A percentile compares a stretch with the other conserved stretches of the same genome.
These are phyloP conservation scores for Pinna nobilis DNA, from an alignment of 1,140 invertebrate genomes.

Conservation along the genomic window DNA sequence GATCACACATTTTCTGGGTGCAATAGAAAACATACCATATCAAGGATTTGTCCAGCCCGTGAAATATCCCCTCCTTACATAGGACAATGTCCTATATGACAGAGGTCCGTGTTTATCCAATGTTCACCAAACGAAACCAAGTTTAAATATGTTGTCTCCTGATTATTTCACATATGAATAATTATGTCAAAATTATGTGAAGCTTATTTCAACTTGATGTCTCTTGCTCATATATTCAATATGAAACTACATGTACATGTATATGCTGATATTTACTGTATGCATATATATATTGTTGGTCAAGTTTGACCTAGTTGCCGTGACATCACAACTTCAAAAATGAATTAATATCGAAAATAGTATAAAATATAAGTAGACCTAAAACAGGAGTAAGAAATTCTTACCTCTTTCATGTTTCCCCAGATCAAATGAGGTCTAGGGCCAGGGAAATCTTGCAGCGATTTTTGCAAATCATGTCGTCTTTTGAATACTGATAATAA, in stretches of 20 bases:
- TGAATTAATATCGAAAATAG: not conserved
- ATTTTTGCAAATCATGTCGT: conserved; percentile 27
- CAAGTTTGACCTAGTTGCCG: not conserved
- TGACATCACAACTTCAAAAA: not conserved
- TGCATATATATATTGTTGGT: not conserved
- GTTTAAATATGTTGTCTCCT: not conserved
- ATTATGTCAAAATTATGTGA: not conserved
- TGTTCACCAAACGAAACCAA: not conserved
- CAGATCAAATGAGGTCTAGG: conserved; percentile 46
- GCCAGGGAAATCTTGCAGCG: conserved; percentile 49
- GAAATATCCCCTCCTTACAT: too few relatives aligned
- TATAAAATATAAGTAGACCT: not conserved
- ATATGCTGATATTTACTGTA: not conserved
- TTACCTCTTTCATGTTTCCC: conserved; percentile 49
- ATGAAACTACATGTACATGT: too few relatives aligned
- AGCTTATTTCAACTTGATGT: not conserved
- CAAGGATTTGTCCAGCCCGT: too few relatives aligned
- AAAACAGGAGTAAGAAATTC: not conserved
- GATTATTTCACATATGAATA: not conserved
- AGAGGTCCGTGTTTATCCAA: not conserved
- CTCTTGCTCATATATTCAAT: not conserved
- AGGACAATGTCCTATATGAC: too few relatives aligned
- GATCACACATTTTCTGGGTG: too few relatives aligned
- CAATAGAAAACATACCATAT: not conserved
- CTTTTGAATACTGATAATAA: conserved; percentile 24